Evolutionary conservation across 2,888 invertebrate genomes (phyloP).

Genomic region (Drosophila nr. perissopoda): DNA sequence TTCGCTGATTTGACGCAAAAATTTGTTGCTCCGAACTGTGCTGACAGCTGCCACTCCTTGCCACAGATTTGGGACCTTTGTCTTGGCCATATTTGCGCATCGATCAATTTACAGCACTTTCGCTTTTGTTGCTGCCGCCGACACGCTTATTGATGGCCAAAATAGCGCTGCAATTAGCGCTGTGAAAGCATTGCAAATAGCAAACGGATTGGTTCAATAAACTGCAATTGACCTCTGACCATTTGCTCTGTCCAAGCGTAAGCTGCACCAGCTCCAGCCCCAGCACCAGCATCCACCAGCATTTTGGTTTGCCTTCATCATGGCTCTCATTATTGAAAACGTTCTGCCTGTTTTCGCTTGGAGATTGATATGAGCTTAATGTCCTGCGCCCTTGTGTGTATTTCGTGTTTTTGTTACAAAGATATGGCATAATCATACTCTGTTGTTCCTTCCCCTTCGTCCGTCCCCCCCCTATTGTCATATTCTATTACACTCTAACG

Average conservation of each 20-base stretch:
- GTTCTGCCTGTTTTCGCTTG: conserved; percentile 24
- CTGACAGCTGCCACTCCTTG: conserved; percentile 25
- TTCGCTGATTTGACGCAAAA: conserved; percentile 36
- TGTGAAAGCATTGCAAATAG: conserved; percentile 67
- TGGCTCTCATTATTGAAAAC: conserved; percentile 41
- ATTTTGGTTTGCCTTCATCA: conserved; percentile 40
- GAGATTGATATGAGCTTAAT: conserved; percentile 67
- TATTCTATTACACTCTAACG: conserved; percentile 68
- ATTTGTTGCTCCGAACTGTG: conserved; percentile 5
- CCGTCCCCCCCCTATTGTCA: conserved; percentile 19
- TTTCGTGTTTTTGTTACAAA: conserved; percentile 31
- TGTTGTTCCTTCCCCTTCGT: background rate
- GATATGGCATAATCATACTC: conserved; percentile 62
- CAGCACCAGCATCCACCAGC: background rate
- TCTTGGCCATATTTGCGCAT: conserved; percentile 56
- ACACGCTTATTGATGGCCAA: conserved; percentile 31
- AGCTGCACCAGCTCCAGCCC: conserved; percentile 6
- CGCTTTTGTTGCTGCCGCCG: conserved; percentile 24
- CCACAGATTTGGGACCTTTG: conserved; percentile 35
- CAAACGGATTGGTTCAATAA: conserved; percentile 60
- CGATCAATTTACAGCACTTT: conserved; percentile 77
- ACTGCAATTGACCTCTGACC: conserved; percentile 66
- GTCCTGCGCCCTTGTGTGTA: conserved; percentile 30
- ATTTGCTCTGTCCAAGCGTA: background rate
- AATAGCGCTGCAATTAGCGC: conserved; percentile 65